Evolutionary conservation across 2,797 vertebrate species (phyloP).

Genomic region (Mormyrus hasselquistii): DNA sequence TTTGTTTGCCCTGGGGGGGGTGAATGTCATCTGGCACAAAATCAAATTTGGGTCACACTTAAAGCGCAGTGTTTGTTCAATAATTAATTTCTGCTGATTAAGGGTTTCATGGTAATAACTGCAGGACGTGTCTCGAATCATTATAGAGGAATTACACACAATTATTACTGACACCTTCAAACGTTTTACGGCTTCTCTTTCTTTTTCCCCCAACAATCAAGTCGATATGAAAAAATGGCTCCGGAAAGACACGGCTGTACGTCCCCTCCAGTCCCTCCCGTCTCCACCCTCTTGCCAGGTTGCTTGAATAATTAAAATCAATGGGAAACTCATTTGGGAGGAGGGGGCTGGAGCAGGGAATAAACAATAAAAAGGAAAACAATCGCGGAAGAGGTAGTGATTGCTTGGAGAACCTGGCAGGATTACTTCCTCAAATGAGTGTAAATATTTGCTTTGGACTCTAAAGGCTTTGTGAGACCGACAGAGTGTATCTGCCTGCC

Average conservation of each 20-base stretch:
- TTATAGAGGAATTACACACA: conserved; percentile 42
- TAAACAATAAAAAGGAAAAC: conserved; percentile 16
- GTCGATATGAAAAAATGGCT: conserved; percentile 26
- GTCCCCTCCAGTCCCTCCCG: background rate
- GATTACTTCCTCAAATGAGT: conserved; percentile 28
- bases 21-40: conserved; percentile 20
- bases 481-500: conserved; percentile 29
- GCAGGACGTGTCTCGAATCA: conserved; percentile 39
- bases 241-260: background rate
- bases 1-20: background rate
- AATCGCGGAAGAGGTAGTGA: conserved; percentile 9
- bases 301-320: conserved; percentile 30
- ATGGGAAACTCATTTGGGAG: conserved; percentile 33
- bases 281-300: conserved; percentile 11
- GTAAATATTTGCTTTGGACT: conserved; percentile 32
- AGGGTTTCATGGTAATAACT: conserved; percentile 43
- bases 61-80: conserved; percentile 37
- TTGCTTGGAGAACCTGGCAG: conserved; percentile 13
- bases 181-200: conserved; percentile 34
- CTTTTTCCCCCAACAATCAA: conserved; percentile 24
- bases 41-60: conserved; percentile 27
- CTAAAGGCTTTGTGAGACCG: conserved; percentile 26
- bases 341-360: background rate
- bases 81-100: conserved; percentile 44
- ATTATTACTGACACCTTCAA: conserved; percentile 40